Conservation (phyloP, 1,140 invertebrate genomes). For the Meteorus sp. region DNA sequence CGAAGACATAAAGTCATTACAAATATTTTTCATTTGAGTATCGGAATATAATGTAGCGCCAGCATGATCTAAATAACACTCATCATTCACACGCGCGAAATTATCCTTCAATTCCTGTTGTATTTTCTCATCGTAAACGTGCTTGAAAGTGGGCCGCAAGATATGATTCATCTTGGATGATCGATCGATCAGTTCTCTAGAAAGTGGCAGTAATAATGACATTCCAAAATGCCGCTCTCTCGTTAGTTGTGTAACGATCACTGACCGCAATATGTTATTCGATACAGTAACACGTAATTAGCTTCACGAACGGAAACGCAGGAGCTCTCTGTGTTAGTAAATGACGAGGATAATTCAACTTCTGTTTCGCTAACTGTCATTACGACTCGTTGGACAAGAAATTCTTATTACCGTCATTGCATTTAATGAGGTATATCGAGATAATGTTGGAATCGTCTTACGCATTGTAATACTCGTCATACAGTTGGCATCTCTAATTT, state of each 20-base stretch:
- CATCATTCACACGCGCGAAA: slow-evolving; percentile 41
- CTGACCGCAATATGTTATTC: slow-evolving; percentile 1
- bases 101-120: slow-evolving; percentile 32
- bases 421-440: too few relatives aligned
- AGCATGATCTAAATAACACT: slow-evolving; percentile 84
- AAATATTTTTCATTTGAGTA: slow-evolving; percentile 70
- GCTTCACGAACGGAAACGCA: neutral
- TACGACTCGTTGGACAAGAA: too few relatives aligned
- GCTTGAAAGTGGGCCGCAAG: slow-evolving; percentile 22
- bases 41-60: slow-evolving; percentile 83
- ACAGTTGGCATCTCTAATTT: too few relatives aligned
- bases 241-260: neutral
- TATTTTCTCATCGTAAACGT: slow-evolving; percentile 38
- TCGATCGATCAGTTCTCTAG: neutral
- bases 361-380: too few relatives aligned
- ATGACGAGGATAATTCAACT: too few relatives aligned
- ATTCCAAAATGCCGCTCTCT: neutral
- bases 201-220: too few relatives aligned
- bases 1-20: slow-evolving; percentile 67
- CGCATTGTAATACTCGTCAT: too few relatives aligned
- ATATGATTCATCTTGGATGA: slow-evolving; percentile 35
- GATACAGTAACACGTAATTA: neutral
- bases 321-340: too few relatives aligned
- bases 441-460: too few relatives aligned
- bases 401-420: too few relatives aligned